A percentile compares a stretch with the other conserved stretches of the same genome.
Evolutionary conservation across 2,113 vertebrate species (phyloP).

Genomic region (Thermophis baileyi): DNA sequence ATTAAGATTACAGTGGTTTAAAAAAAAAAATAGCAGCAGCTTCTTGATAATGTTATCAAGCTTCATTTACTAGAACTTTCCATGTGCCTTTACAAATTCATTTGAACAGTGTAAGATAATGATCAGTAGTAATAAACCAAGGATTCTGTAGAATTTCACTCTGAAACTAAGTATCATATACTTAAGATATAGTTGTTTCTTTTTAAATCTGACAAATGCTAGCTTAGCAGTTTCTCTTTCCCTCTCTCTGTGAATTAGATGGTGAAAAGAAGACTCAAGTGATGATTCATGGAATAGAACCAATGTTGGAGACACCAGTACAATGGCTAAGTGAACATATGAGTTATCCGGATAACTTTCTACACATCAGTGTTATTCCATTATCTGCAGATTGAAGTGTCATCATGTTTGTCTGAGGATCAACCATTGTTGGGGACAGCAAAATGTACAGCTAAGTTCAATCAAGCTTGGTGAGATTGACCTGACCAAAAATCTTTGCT

Average conservation of each 20-base stretch:
- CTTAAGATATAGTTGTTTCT: neutral
- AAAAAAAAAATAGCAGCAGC: conserved; percentile 48
- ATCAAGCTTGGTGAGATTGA: conserved; percentile 53
- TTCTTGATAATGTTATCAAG: conserved; percentile 56
- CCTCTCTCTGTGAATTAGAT: conserved; percentile 76
- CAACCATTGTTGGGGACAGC: conserved; percentile 54
- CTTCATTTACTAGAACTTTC: conserved; percentile 58
- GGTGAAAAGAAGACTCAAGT: conserved; percentile 89
- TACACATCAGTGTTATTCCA: conserved; percentile 91
- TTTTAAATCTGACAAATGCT: conserved; percentile 29
- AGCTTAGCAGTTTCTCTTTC: conserved; percentile 61
- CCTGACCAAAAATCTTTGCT: conserved; percentile 65
- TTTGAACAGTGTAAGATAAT: conserved; percentile 43
- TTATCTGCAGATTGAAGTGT: conserved; percentile 83
- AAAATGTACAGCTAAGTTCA: conserved; percentile 28
- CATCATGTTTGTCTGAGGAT: conserved; percentile 27
- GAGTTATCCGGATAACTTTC: conserved; percentile 98
- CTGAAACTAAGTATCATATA: conserved; percentile 25
- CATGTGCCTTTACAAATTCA: conserved; percentile 49
- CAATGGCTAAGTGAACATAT: conserved; percentile 99
- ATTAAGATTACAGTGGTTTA: conserved; percentile 45
- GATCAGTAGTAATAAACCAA: conserved; percentile 37
- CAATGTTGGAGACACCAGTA: conserved; percentile 92
- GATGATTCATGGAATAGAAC: conserved; percentile 96
- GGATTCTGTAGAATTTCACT: conserved; percentile 29